Evolutionary conservation across 2,113 vertebrate genomes (phyloP).

Genomic region (Mustela lutreola): DNA sequence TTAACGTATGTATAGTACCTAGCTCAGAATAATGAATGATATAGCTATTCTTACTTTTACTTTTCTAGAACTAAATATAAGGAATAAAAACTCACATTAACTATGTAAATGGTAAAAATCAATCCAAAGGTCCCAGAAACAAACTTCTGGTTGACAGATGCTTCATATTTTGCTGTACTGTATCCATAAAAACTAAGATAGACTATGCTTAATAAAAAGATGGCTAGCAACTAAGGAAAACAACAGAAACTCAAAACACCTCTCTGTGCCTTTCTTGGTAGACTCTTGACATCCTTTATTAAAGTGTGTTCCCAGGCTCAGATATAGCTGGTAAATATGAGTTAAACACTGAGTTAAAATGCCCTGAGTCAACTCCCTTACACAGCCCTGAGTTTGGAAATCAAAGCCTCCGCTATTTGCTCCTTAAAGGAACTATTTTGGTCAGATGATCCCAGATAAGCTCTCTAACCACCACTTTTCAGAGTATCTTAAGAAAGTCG

Average conservation of each 20-base stretch:
- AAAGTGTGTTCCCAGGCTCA: background rate
- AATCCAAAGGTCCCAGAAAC: background rate
- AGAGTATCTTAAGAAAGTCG: background rate
- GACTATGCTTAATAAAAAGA: background rate
- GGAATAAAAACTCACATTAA: conserved; percentile 27
- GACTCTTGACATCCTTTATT: conserved; percentile 35
- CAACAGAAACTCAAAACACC: background rate
- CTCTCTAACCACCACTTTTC: conserved; percentile 53
- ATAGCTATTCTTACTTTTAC: background rate
- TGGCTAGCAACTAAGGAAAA: background rate
- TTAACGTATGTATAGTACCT: conserved; percentile 56
- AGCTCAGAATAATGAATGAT: conserved; percentile 59
- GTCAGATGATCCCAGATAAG: background rate
- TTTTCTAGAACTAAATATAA: conserved; percentile 52
- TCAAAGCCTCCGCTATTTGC: background rate
- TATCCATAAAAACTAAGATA: background rate
- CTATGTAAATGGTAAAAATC: background rate
- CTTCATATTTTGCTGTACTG: background rate
- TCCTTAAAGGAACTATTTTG: conserved; percentile 29
- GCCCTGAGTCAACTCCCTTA: background rate
- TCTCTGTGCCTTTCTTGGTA: background rate
- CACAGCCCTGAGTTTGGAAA: background rate
- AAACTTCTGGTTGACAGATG: background rate
- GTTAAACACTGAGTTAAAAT: background rate
- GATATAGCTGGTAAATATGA: background rate